These are phyloP conservation scores for Buceros bicornis DNA, from an alignment of 2,797 vertebrate genomes.

Conservation along the genomic window DNA sequence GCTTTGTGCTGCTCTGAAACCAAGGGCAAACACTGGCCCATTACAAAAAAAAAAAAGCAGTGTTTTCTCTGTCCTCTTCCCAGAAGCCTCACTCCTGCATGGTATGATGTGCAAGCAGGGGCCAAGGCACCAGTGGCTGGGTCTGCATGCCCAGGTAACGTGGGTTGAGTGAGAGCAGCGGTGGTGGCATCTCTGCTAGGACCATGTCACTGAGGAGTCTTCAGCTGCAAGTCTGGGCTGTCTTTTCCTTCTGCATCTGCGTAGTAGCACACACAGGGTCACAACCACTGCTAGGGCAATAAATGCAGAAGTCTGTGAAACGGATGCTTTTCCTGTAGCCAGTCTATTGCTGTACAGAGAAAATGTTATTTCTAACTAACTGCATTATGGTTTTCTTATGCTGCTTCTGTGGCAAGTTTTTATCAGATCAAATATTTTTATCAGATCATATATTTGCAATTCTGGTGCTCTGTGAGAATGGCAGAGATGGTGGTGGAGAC, in stretches of 20 bases:
- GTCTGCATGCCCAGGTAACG: background rate
- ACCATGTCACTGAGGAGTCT: fast-evolving
- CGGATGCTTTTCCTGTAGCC: background rate
- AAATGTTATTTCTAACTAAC: background rate
- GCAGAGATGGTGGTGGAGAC: background rate
- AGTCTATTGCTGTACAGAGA: background rate
- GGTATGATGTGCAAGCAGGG: background rate
- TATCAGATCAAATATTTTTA: background rate
- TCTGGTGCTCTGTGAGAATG: background rate
- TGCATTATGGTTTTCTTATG: background rate
- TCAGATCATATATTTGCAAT: background rate
- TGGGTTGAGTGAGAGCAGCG: background rate
- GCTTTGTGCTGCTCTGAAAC: background rate
- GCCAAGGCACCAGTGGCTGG: background rate
- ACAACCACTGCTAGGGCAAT: background rate
- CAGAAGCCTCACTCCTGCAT: fast-evolving
- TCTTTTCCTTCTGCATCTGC: background rate
- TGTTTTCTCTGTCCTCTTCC: background rate
- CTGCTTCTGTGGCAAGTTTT: background rate
- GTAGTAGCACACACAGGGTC: fast-evolving
- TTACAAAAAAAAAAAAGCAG: background rate
- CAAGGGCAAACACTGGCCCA: fast-evolving
- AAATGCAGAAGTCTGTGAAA: background rate
- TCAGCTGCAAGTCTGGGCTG: background rate
- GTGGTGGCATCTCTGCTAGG: background rate